phyloP scores from a whole-genome alignment of 2,888 invertebrate genomes.

The Sepiola atlantica region DNA sequence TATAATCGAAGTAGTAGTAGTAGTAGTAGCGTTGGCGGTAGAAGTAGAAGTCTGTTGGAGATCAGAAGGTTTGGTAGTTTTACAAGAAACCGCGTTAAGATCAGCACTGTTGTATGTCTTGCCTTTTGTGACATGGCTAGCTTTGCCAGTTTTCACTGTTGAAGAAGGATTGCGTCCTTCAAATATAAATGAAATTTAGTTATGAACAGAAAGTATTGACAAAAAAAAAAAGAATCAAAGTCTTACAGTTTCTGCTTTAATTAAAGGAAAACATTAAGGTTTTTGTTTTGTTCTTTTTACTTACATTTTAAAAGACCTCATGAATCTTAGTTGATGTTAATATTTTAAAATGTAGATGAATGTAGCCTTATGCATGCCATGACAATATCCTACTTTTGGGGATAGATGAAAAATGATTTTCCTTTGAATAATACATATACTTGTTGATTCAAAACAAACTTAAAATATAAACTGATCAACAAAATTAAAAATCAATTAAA shows the following conservation, averaged over 20 bases:
- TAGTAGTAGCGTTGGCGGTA: neutral
- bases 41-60: neutral
- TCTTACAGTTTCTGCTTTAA: neutral
- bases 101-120: neutral
- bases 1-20: neutral
- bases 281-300: neutral
- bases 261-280: neutral
- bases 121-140: neutral
- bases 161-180: conserved; percentile 40
- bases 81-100: neutral
- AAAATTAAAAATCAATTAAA: no score
- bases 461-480: no score
- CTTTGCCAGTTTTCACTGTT: neutral
- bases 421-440: no score
- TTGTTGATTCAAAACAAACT: no score
- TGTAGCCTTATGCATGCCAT: conserved; percentile 5
- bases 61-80: neutral
- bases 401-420: neutral
- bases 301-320: neutral
- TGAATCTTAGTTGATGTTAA: neutral
- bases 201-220: neutral
- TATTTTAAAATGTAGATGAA: neutral
- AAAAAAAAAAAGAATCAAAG: neutral
- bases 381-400: neutral
- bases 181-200: conserved; percentile 22